Conservation (phyloP, 2,888 invertebrate species). For the Phanerotoma sp. region DNA sequence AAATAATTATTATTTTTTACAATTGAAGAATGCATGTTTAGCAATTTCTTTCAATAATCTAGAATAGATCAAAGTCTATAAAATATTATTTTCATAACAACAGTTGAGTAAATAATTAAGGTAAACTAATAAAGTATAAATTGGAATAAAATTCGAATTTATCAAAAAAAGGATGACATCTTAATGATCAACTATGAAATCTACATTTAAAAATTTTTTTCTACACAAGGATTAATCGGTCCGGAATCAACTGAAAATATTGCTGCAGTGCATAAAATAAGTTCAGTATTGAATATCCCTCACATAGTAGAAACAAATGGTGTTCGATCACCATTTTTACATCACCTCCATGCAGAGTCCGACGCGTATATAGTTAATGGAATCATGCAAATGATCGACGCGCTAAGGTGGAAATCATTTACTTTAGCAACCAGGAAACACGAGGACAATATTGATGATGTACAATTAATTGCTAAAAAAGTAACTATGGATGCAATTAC, state of each 20-base stretch:
- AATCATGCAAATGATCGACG: slow-evolving; percentile 44
- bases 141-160: too few species aligned
- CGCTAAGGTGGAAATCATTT: slow-evolving; percentile 53
- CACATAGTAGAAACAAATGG: slow-evolving; percentile 48
- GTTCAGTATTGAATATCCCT: slow-evolving; percentile 52
- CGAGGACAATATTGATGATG: slow-evolving; percentile 39
- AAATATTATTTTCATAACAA: too few species aligned
- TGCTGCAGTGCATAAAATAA: slow-evolving; percentile 53
- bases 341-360: slow-evolving; percentile 46
- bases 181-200: too few species aligned
- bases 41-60: too few species aligned
- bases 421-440: slow-evolving; percentile 41
- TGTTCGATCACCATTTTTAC: slow-evolving; percentile 44
- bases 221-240: slow-evolving; percentile 50
- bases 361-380: slow-evolving; percentile 47
- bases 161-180: too few species aligned
- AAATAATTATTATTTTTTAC: too few species aligned
- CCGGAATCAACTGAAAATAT: slow-evolving; percentile 50
- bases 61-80: too few species aligned
- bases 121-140: too few species aligned
- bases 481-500: slow-evolving; percentile 45
- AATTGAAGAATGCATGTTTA: too few species aligned
- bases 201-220: too few species aligned
- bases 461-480: slow-evolving; percentile 49
- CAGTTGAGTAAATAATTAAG: too few species aligned